A percentile compares a stretch with the other conserved stretches of the same genome.
phyloP scores from a whole-genome alignment of 2,113 vertebrate species.

The Lophotis ruficrista region DNA sequence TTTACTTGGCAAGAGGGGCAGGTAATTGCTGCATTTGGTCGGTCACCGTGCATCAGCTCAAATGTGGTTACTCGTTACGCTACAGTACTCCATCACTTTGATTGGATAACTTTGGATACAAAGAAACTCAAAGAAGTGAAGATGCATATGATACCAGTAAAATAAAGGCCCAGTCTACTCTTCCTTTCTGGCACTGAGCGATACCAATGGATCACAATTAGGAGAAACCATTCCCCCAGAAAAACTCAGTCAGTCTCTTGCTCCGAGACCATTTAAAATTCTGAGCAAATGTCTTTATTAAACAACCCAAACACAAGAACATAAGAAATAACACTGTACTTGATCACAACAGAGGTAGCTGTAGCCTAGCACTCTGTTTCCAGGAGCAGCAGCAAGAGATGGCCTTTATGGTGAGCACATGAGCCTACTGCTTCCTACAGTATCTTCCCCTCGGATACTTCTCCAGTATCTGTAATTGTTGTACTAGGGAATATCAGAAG shows the following conservation, averaged over 20 bases:
- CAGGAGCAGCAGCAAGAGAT: not conserved
- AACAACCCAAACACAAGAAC: constrained; percentile 72
- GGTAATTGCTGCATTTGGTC: not conserved
- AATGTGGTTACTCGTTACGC: not conserved
- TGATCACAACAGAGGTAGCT: not conserved
- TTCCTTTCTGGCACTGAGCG: not conserved
- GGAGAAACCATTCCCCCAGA: constrained; percentile 73
- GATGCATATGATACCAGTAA: not conserved
- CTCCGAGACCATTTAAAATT: constrained; percentile 57
- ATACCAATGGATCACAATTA: constrained; percentile 35
- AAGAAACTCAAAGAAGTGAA: not conserved
- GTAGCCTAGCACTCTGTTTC: not conserved
- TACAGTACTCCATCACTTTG: not conserved
- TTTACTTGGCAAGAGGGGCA: constrained; percentile 1
- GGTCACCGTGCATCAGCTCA: not conserved
- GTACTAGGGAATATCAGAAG: not conserved
- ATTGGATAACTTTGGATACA: not conserved
- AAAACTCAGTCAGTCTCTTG: constrained; percentile 74
- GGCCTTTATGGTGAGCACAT: not conserved
- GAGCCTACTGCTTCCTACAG: not conserved
- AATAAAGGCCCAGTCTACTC: not conserved
- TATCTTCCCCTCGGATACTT: not conserved
- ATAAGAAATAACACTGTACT: not conserved
- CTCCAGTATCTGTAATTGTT: not conserved
- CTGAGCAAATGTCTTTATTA: constrained; percentile 46